Evolutionary conservation across 2,113 vertebrate genomes (phyloP), one percentile per base, ranked within the genome.

Genomic region (Solenodon paradoxus): DNA sequence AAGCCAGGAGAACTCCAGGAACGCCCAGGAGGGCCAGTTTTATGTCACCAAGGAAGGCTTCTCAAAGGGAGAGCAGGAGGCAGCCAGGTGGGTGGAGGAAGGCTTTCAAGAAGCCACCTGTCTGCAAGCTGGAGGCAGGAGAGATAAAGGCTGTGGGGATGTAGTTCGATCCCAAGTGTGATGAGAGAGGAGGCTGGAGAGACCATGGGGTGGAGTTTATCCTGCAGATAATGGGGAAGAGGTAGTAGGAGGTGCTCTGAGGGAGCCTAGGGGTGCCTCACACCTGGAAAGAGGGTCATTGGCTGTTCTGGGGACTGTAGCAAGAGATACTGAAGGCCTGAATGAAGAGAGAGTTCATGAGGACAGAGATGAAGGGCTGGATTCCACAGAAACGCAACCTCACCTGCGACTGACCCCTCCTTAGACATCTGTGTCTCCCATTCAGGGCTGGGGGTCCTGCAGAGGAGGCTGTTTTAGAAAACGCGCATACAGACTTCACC

Each of bases 21-120:
- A 80, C 32, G 2, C 59, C 61, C 40, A 53, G 69, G 59, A 94
- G 61, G 38, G 47, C 38, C 61, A 12, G 28, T 42, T 47, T 91
- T 81, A 71, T 35, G 20, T 88, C 64, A 84, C 57, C 13, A 11
- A 22, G 75, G 49, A 91, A 94, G 77, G n/a, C 32, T 51, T 96
- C 93, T 61, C 20, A 1, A 55, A 77, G 47, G 40, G 95, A 83
- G 79, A 83, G 42, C 28, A 30, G 75, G 72, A 90, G 69, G 57
- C 61, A 72, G 28, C 61, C 35, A 16, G 32, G n/a, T 92, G 49
- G 75, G 53, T 53, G 32, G 49, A 57, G 72, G 53, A 83, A 74
- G 38, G 5, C 47, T 53, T 88, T 53, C 13, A 15, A 53, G 45
- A 57, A 49, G 51, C 42, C 63, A 28, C 9, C 26, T 26, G 8